Conservation (phyloP, 2,888 invertebrate species). For the Drosophila peninsularis region DNA sequence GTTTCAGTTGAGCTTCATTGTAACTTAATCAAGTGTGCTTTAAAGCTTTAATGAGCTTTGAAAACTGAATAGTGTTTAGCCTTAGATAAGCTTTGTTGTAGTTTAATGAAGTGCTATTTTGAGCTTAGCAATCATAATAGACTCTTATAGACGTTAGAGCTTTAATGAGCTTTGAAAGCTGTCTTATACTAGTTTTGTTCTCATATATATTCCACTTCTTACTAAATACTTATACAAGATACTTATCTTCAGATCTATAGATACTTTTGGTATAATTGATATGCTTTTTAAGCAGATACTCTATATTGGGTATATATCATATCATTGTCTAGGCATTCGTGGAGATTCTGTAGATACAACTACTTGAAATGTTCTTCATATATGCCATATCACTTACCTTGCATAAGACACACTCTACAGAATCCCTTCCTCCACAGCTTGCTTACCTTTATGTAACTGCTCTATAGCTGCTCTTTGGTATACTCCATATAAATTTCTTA, state of each 20-base stretch:
- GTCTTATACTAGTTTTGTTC: no score
- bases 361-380: background rate
- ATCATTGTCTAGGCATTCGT: no score
- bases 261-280: no score
- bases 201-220: no score
- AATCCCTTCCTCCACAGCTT: background rate
- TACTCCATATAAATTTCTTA: background rate
- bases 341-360: background rate
- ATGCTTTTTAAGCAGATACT: no score
- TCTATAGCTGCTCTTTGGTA: background rate
- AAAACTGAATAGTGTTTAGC: background rate
- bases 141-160: no score
- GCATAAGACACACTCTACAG: background rate
- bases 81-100: background rate
- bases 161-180: background rate
- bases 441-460: background rate
- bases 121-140: no score
- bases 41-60: background rate
- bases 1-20: background rate
- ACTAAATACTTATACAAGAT: no score
- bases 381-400: background rate
- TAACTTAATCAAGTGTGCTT: constrained; percentile 3
- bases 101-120: background rate
- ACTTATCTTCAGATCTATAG: no score
- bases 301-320: no score